These are phyloP conservation scores for Cyclura pinguis DNA, from an alignment of 2,797 vertebrate species.

Conservation along the genomic window DNA sequence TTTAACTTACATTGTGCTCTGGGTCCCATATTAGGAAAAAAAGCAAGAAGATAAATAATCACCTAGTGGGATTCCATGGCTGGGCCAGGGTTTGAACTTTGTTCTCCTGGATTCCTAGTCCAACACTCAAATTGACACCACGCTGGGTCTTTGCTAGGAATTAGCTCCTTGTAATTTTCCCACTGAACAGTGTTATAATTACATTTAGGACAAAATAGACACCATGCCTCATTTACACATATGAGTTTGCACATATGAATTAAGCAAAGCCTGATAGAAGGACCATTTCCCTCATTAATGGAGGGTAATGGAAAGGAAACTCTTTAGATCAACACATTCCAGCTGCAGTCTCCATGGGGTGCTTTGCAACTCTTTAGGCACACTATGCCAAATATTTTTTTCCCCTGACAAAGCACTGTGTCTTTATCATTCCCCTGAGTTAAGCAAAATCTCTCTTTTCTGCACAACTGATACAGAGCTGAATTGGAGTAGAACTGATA, in stretches of 20 bases:
- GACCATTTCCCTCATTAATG: neutral
- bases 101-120: too few species aligned
- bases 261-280: neutral
- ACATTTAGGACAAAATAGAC: slow-evolving; percentile 15
- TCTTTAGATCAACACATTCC: slow-evolving; percentile 15
- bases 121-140: too few species aligned
- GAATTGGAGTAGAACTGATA: slow-evolving; percentile 3
- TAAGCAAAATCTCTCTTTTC: neutral
- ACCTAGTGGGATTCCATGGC: too few species aligned
- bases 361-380: neutral
- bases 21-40: too few species aligned
- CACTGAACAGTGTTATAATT: neutral
- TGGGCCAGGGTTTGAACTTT: too few species aligned
- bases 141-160: too few species aligned
- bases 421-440: neutral
- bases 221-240: slow-evolving; percentile 11
- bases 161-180: neutral
- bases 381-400: neutral
- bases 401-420: neutral
- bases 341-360: neutral
- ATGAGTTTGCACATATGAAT: neutral
- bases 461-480: neutral
- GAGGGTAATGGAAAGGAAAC: neutral
- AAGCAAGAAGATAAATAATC: too few species aligned
- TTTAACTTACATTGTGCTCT: too few species aligned